These are phyloP conservation scores for Gambusia holbrooki DNA, from an alignment of 2,113 vertebrate species.

Conservation along the genomic window DNA sequence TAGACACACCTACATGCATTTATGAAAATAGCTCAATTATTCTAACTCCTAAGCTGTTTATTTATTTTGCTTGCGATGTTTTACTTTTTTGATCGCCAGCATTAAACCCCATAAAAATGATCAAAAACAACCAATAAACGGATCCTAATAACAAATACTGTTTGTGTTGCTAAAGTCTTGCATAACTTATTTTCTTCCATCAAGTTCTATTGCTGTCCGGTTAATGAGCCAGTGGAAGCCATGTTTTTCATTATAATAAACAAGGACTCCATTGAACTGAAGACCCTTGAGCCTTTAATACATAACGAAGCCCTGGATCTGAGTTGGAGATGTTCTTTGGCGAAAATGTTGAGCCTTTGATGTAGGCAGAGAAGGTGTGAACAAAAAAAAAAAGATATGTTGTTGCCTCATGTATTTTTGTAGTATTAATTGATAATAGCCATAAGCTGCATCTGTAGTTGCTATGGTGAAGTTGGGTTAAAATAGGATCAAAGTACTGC, in stretches of 20 bases:
- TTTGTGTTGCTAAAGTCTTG: conserved; percentile 3
- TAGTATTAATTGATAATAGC: not conserved
- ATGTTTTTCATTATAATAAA: conserved; percentile 16
- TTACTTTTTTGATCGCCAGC: not conserved
- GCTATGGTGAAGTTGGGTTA: conserved; percentile 4
- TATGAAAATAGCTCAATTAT: not conserved
- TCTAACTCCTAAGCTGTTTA: not conserved
- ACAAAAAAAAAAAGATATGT: not conserved
- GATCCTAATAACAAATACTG: not conserved
- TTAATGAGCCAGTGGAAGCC: conserved; percentile 14
- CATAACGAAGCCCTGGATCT: not conserved
- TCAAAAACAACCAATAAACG: not conserved
- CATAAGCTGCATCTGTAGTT: conserved; percentile 1
- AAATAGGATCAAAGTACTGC: not conserved
- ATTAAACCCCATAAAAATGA: not conserved
- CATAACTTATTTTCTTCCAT: conserved; percentile 8
- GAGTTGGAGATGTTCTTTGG: conserved; percentile 1
- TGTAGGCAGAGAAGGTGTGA: not conserved
- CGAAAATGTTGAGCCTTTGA: not conserved
- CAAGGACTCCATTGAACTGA: conserved; percentile 10
- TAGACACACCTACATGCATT: too few relatives aligned
- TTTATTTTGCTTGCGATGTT: not conserved
- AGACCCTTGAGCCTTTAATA: not conserved
- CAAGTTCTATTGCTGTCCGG: not conserved
- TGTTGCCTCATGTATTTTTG: conserved; percentile 9